phyloP scores from a whole-genome alignment of 2,888 invertebrate genomes.

The Drosophila hawaiiensis region DNA sequence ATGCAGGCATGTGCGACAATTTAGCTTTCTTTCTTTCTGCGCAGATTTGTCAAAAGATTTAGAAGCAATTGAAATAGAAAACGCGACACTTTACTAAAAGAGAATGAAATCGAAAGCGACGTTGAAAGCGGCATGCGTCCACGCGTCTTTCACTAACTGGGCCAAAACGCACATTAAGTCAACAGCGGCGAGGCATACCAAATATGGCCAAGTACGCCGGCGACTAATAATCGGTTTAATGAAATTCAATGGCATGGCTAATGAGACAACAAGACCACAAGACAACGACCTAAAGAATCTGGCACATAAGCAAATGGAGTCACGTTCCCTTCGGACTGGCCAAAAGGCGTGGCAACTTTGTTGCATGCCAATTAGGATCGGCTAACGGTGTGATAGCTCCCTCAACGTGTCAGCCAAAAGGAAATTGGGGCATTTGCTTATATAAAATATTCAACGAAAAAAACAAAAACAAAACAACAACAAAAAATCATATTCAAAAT shows the following conservation, averaged over 20 bases:
- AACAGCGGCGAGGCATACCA: conserved; percentile 68
- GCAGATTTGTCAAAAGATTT: conserved; percentile 69
- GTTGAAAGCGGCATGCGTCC: conserved; percentile 51
- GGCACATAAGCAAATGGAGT: conserved; percentile 69
- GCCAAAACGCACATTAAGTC: conserved; percentile 76
- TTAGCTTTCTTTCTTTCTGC: conserved; percentile 66
- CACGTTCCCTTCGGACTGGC: conserved; percentile 51
- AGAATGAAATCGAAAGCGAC: conserved; percentile 78
- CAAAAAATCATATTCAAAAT: conserved; percentile 68
- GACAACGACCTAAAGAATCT: conserved; percentile 55
- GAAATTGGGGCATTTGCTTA: conserved; percentile 77
- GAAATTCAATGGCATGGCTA: conserved; percentile 55
- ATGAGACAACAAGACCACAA: conserved; percentile 19
- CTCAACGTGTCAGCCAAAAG: conserved; percentile 25
- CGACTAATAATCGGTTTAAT: conserved; percentile 59
- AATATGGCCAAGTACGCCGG: conserved; percentile 60
- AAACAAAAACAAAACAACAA: conserved; percentile 13
- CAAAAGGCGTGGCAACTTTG: conserved; percentile 45
- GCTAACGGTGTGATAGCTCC: conserved; percentile 57
- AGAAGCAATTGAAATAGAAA: conserved; percentile 80
- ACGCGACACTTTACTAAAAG: conserved; percentile 52
- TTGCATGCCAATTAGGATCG: conserved; percentile 74
- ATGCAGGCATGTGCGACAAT: conserved; percentile 58
- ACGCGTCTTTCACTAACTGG: conserved; percentile 63
- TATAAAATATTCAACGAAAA: conserved; percentile 62